These are phyloP conservation scores for Crocidura indochinensis DNA, from an alignment of 2,797 vertebrate genomes.

Conservation along the genomic window DNA sequence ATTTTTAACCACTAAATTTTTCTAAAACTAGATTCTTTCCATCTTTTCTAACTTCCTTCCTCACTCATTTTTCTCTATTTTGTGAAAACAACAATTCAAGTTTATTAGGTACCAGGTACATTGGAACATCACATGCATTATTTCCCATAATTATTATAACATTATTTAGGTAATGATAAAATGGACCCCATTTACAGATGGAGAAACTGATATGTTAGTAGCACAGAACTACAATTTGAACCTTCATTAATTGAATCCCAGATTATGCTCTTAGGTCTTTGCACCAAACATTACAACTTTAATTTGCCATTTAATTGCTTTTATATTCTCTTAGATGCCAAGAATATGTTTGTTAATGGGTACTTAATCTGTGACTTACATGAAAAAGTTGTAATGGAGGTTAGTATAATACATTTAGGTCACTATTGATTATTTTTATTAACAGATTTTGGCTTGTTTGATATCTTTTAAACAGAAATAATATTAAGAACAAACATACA, in stretches of 20 bases:
- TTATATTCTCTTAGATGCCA: not conserved
- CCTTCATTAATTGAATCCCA: not conserved
- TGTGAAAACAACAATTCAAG: not conserved
- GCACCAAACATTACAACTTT: not conserved
- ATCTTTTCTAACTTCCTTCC: not conserved
- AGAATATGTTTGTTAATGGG: not conserved
- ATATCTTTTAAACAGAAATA: constrained; percentile 25
- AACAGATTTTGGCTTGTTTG: not conserved
- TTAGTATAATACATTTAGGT: not conserved
- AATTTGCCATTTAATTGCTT: constrained; percentile 7
- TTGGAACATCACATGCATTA: not conserved
- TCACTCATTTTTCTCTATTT: not conserved
- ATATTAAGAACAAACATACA: not conserved
- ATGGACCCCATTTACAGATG: constrained; percentile 24
- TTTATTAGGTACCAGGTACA: not conserved
- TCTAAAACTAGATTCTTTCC: not conserved
- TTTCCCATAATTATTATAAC: not conserved
- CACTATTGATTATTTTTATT: not conserved
- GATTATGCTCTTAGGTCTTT: not conserved
- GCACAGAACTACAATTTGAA: constrained; percentile 11
- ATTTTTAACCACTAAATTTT: constrained; percentile 13
- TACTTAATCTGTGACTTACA: not conserved
- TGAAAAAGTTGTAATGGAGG: not conserved
- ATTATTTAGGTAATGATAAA: no score
- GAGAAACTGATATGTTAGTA: not conserved